These are phyloP conservation scores for Phainopepla nitens DNA, from an alignment of 2,113 vertebrate species.

Conservation along the genomic window DNA sequence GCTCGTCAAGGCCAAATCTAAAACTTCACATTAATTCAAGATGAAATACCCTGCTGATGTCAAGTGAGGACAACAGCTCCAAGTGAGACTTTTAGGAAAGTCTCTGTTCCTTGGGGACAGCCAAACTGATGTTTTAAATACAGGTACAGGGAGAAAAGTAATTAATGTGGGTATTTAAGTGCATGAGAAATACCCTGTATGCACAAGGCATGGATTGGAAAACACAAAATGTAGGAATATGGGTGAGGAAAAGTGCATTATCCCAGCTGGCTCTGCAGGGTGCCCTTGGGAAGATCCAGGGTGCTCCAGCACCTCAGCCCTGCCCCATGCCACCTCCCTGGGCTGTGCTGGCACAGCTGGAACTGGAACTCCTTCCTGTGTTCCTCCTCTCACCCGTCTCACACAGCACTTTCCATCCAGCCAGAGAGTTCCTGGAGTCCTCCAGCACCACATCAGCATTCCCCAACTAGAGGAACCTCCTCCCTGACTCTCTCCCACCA, in stretches of 20 bases:
- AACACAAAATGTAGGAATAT: rapidly evolving
- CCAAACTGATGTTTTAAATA: neutral
- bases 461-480: neutral
- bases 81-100: neutral
- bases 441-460: neutral
- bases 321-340: neutral
- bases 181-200: neutral
- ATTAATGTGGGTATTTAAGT: neutral
- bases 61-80: neutral
- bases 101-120: neutral
- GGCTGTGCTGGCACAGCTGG: neutral
- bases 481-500: neutral
- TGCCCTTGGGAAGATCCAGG: neutral
- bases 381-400: neutral
- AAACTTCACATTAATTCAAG: neutral
- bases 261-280: neutral
- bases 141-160: neutral
- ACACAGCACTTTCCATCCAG: neutral
- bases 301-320: neutral
- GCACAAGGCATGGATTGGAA: neutral
- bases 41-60: neutral
- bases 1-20: neutral
- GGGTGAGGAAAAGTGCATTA: neutral
- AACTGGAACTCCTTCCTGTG: neutral
- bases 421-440: neutral